These are phyloP conservation scores for Hyposmocoma kahamanoa DNA, from an alignment of 1,140 invertebrate species.

Conservation along the genomic window DNA sequence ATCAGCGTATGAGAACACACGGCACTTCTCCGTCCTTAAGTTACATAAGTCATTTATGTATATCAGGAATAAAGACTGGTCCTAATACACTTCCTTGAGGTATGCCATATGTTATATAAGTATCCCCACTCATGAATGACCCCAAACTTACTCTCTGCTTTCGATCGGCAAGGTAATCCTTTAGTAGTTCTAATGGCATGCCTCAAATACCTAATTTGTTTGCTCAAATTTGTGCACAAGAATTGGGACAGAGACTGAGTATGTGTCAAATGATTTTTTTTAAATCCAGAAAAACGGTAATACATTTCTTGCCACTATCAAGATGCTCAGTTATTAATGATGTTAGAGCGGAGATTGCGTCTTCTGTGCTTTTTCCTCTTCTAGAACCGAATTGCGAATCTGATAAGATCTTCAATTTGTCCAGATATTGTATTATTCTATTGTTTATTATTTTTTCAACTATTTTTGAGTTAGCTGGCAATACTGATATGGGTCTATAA, in stretches of 20 bases:
- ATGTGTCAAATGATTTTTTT: conserved; percentile 24
- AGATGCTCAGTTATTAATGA: background rate
- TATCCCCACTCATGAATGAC: background rate
- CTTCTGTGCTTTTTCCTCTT: background rate
- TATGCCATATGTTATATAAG: background rate
- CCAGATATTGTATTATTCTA: too few species aligned
- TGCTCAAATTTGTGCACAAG: conserved; percentile 7
- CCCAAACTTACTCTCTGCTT: background rate
- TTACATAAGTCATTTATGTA: conserved; percentile 16
- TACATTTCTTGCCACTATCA: conserved; percentile 11
- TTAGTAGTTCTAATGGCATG: background rate
- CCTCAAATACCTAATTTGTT: conserved; percentile 1
- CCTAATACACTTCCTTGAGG: conserved; percentile 13
- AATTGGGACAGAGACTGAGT: conserved; percentile 16
- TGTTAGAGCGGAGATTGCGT: conserved; percentile 5
- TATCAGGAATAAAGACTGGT: conserved; percentile 14
- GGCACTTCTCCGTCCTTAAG: background rate
- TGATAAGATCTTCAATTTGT: conserved; percentile 2
- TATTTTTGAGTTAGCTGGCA: too few species aligned
- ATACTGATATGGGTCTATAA: background rate
- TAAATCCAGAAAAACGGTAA: conserved; percentile 22
- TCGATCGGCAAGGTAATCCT: background rate
- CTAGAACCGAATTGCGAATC: conserved; percentile 7
- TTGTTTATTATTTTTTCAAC: background rate
- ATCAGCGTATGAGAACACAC: conserved; percentile 4